phyloP scores from a whole-genome alignment of 2,888 invertebrate species.

The Hofmannophila pseudospretella region DNA sequence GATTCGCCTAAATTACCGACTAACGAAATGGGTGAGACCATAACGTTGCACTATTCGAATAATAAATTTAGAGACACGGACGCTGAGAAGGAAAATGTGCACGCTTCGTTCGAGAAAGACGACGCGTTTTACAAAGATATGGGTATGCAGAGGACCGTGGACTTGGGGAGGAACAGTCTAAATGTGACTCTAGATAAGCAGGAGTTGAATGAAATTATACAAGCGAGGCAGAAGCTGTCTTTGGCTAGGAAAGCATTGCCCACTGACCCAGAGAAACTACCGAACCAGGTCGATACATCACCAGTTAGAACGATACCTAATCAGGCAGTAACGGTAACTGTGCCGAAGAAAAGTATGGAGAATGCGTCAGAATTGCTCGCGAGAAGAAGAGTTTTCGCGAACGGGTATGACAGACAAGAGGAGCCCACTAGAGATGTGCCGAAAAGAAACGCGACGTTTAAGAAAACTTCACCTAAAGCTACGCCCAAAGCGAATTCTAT shows the following conservation, averaged over 20 bases:
- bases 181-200: conserved; percentile 67
- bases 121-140: conserved; percentile 66
- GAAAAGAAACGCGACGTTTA: conserved; percentile 62
- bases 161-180: conserved; percentile 46
- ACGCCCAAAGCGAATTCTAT: conserved; percentile 32
- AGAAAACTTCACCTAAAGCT: conserved; percentile 47
- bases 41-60: conserved; percentile 63
- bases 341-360: conserved; percentile 61
- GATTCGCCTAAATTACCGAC: conserved; percentile 33
- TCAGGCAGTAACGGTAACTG: conserved; percentile 43
- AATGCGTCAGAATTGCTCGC: conserved; percentile 63
- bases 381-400: conserved; percentile 50
- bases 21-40: conserved; percentile 54
- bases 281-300: conserved; percentile 42
- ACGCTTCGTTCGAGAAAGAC: conserved; percentile 52
- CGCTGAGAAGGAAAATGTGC: conserved; percentile 64
- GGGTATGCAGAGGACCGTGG: conserved; percentile 46
- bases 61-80: conserved; percentile 52
- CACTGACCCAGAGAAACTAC: conserved; percentile 44
- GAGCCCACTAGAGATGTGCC: conserved; percentile 50
- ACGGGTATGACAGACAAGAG: conserved; percentile 44
- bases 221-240: conserved; percentile 65
- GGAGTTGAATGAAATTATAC: conserved; percentile 67
- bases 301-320: conserved; percentile 63
- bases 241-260: conserved; percentile 61